These are phyloP conservation scores for Liparis tanakae DNA, from an alignment of 2,797 vertebrate species.

Conservation along the genomic window DNA sequence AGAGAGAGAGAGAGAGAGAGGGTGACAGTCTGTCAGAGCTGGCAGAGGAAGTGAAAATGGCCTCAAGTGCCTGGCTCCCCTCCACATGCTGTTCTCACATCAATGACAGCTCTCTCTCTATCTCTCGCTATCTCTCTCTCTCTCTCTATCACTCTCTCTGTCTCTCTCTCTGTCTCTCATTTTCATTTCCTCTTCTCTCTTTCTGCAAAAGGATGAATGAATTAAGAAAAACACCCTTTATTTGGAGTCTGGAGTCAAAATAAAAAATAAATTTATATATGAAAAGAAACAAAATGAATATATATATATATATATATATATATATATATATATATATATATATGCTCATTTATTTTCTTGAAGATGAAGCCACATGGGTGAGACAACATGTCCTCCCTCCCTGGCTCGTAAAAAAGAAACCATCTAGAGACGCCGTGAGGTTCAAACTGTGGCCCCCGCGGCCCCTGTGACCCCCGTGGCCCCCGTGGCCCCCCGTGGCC, in stretches of 20 bases:
- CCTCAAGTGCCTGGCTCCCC: constrained; percentile 77
- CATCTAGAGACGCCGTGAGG: neutral
- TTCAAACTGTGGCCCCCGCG: neutral
- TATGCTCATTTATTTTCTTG: neutral
- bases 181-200: constrained; percentile 47
- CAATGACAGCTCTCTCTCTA: constrained; percentile 72
- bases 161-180: constrained; percentile 42
- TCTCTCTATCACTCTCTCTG: constrained; percentile 50
- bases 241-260: neutral
- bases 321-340: no score
- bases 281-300: no score
- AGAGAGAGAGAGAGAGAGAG: constrained; percentile 39
- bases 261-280: no score
- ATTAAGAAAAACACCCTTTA: no score
- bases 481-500: neutral
- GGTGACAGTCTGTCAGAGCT: constrained; percentile 77
- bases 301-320: neutral
- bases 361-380: neutral
- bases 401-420: neutral
- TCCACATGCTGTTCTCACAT: constrained; percentile 73
- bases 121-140: constrained; percentile 48
- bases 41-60: constrained; percentile 80
- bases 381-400: neutral
- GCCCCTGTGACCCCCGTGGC: neutral
- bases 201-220: constrained; percentile 12